These are phyloP conservation scores for Perizoma flavofasciatum DNA, from an alignment of 2,888 invertebrate species.

Conservation along the genomic window DNA sequence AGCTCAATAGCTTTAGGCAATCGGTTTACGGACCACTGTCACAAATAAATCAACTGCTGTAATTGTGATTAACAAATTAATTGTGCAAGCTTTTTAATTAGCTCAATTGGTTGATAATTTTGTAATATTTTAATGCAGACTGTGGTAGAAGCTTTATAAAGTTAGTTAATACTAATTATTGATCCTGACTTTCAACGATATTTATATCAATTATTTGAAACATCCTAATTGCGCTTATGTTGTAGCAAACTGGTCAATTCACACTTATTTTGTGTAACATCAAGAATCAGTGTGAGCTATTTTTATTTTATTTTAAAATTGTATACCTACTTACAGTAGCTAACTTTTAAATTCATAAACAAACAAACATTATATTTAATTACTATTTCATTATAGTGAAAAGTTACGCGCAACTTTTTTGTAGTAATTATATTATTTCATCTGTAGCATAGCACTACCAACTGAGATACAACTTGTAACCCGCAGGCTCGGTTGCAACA, in stretches of 20 bases:
- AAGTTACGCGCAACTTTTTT: slow-evolving; percentile 18
- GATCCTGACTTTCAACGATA: slow-evolving; percentile 5
- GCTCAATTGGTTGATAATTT: slow-evolving; percentile 41
- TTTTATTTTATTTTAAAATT: too few relatives aligned
- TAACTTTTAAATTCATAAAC: neutral
- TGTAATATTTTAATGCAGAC: slow-evolving; percentile 45
- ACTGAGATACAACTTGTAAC: slow-evolving; percentile 40
- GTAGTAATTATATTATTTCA: slow-evolving; percentile 28
- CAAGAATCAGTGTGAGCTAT: too few relatives aligned
- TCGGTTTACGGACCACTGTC: slow-evolving; percentile 35
- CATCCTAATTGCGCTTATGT: neutral
- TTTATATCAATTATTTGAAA: neutral
- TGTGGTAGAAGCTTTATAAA: slow-evolving; percentile 21
- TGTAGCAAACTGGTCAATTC: neutral
- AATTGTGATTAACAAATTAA: slow-evolving; percentile 40
- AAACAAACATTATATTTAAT: slow-evolving; percentile 1
- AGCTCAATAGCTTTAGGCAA: slow-evolving; percentile 34
- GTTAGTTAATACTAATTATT: slow-evolving; percentile 19
- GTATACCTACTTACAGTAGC: neutral
- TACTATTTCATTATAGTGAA: neutral
- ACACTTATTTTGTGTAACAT: too few relatives aligned
- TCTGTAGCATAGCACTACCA: slow-evolving; percentile 13
- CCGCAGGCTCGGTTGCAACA: slow-evolving; percentile 61
- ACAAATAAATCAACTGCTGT: slow-evolving; percentile 38
- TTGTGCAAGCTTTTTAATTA: slow-evolving; percentile 43